phyloP scores from a whole-genome alignment of 2,888 invertebrate species.

The Pasiphila rectangulata region DNA sequence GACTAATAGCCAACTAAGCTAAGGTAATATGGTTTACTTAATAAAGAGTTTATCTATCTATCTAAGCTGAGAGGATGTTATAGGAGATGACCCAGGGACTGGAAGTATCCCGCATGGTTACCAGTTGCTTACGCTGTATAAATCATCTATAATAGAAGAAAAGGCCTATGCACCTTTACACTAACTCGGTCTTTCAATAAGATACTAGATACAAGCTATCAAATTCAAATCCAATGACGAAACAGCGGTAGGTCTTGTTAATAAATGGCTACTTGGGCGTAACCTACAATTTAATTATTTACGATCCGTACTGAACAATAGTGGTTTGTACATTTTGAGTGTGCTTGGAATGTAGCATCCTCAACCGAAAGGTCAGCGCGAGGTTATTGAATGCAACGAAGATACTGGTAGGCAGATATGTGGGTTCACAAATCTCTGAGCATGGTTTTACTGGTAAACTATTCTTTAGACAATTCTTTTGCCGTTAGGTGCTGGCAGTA shows the following conservation, averaged over 20 bases:
- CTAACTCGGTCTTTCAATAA: not conserved
- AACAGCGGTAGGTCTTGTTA: constrained; percentile 24
- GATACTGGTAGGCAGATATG: constrained; percentile 43
- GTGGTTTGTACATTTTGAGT: constrained; percentile 55
- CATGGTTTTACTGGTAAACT: constrained; percentile 1
- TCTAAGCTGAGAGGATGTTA: too few species aligned
- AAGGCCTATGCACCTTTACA: too few species aligned
- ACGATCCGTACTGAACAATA: constrained; percentile 46
- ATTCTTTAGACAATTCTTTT: not conserved
- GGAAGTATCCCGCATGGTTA: too few species aligned
- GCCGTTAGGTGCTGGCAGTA: not conserved
- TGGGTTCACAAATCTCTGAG: constrained; percentile 6
- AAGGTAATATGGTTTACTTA: too few species aligned
- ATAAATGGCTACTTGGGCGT: constrained; percentile 32
- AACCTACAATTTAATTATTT: constrained; percentile 34
- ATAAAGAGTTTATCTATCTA: too few species aligned
- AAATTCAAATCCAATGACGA: constrained; percentile 20
- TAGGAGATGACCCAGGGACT: too few species aligned
- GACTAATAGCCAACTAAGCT: too few species aligned
- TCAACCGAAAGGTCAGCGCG: constrained; percentile 64
- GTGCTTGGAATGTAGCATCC: constrained; percentile 72
- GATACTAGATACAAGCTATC: not conserved
- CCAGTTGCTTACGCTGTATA: too few species aligned
- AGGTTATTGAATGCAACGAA: constrained; percentile 54
- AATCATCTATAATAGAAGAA: too few species aligned